Evolutionary conservation across 1,140 invertebrate genomes (phyloP).

Genomic region (Euglossa dilemma): DNA sequence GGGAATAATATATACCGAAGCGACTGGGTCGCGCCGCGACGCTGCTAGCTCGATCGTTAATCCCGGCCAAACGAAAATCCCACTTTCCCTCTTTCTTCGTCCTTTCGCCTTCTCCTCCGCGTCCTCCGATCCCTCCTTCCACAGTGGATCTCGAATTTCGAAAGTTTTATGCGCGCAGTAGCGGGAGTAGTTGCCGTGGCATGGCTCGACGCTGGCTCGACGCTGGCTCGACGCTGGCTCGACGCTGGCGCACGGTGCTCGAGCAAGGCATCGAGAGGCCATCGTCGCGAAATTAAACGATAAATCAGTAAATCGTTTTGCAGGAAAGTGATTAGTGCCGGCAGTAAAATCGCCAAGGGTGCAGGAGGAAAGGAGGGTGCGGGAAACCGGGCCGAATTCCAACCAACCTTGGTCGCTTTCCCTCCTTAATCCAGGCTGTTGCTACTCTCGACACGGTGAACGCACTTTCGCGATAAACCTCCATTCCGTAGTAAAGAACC

Average conservation of each 20-base stretch:
- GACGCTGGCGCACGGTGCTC: not conserved
- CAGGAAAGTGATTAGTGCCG: slow-evolving; percentile 65
- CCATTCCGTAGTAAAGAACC: not conserved
- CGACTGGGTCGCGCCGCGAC: not conserved
- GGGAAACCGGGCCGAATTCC: slow-evolving; percentile 43
- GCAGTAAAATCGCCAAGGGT: slow-evolving; percentile 55
- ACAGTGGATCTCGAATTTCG: slow-evolving; percentile 52
- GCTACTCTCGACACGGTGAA: not conserved
- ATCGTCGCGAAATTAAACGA: slow-evolving; percentile 66
- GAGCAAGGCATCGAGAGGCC: slow-evolving; percentile 43
- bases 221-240: not conserved
- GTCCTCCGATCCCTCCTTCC: slow-evolving; percentile 27
- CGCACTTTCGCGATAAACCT: not conserved
- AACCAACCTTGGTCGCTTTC: slow-evolving; percentile 10
- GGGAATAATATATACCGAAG: slow-evolving; percentile 19
- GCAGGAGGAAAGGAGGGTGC: slow-evolving; percentile 6
- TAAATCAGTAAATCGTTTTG: slow-evolving; percentile 68
- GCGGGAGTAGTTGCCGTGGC: not conserved
- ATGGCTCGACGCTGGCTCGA: not conserved
- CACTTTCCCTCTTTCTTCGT: not conserved
- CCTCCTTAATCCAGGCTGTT: not conserved
- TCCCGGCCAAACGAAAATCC: slow-evolving; percentile 16
- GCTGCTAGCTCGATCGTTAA: slow-evolving; percentile 19
- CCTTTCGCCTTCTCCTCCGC: not conserved
- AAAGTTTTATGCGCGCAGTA: slow-evolving; percentile 39